Evolutionary conservation across 1,140 invertebrate species (phyloP).

Genomic region (Macrostomum lignano): DNA sequence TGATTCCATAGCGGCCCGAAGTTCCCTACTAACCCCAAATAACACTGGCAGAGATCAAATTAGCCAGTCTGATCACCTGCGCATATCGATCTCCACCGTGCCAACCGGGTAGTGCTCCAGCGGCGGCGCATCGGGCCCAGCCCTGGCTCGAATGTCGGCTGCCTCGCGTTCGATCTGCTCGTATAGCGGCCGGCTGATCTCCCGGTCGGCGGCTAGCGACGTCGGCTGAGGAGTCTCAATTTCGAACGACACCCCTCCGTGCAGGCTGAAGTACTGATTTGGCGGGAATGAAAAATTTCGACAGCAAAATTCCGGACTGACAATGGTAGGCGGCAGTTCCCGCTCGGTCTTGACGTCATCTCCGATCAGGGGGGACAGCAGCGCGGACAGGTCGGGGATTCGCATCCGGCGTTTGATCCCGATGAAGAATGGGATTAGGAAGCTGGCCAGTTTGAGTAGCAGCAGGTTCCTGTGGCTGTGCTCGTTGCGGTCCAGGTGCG

Average conservation of each 20-base stretch:
- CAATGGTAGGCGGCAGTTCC: constrained; percentile 24
- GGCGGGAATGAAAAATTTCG: constrained; percentile 16
- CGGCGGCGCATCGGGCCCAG: constrained; percentile 10
- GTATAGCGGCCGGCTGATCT: constrained; percentile 10
- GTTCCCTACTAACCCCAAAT: too few relatives aligned
- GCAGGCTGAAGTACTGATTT: constrained; percentile 20
- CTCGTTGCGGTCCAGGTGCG: constrained; percentile 13
- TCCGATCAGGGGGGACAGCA: constrained; percentile 17
- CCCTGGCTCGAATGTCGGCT: too few relatives aligned
- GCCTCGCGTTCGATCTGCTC: too few relatives aligned
- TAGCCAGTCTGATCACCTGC: constrained; percentile 13
- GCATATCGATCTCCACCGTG: constrained; percentile 13
- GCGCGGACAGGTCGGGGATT: constrained; percentile 17
- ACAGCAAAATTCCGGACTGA: constrained; percentile 17
- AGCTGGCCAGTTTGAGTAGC: constrained; percentile 19
- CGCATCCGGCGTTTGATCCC: constrained; percentile 25
- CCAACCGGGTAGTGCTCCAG: constrained; percentile 17
- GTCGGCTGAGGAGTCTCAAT: constrained; percentile 15
- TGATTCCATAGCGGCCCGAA: too few relatives aligned
- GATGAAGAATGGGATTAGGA: constrained; percentile 20
- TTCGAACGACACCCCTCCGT: constrained; percentile 24
- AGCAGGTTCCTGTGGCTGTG: constrained; percentile 15
- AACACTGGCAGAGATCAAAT: too few relatives aligned
- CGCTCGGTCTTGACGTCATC: constrained; percentile 24
- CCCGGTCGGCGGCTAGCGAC: constrained; percentile 7